phyloP scores from a whole-genome alignment of 2,888 invertebrate species.

The Drosophila nr. medialis region DNA sequence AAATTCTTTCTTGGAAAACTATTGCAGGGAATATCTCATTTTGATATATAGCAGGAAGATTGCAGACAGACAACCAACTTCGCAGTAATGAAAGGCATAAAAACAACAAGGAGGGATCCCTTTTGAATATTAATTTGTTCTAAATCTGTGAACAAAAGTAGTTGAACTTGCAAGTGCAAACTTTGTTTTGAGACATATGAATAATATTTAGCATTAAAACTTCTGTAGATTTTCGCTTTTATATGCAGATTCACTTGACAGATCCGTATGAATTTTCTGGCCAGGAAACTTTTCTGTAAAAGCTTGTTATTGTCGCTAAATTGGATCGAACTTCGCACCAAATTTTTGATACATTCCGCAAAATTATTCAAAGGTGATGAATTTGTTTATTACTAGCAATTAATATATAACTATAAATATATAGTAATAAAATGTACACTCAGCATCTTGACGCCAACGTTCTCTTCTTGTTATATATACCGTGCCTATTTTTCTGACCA shows the following conservation, averaged over 20 bases:
- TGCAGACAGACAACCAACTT: background rate
- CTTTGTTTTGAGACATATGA: background rate
- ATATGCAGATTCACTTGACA: background rate
- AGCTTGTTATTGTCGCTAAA: background rate
- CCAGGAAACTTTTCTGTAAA: background rate
- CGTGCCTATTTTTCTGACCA: background rate
- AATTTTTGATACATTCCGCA: background rate
- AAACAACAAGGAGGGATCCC: background rate
- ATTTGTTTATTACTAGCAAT: background rate
- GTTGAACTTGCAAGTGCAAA: background rate
- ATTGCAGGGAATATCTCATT: background rate
- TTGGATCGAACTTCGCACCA: background rate
- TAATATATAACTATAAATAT: background rate
- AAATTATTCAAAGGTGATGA: background rate
- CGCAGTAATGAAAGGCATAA: background rate
- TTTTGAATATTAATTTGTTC: background rate
- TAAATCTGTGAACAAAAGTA: background rate
- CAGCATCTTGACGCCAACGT: background rate
- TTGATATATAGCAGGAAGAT: background rate
- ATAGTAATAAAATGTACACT: background rate
- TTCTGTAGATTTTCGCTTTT: background rate
- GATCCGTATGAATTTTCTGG: background rate
- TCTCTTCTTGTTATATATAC: background rate
- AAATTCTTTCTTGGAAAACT: background rate
- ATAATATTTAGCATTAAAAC: background rate